A percentile compares a stretch with the other conserved stretches of the same genome.
phyloP scores from a whole-genome alignment of 2,113 vertebrate genomes.

The Cheirogaleus medius region DNA sequence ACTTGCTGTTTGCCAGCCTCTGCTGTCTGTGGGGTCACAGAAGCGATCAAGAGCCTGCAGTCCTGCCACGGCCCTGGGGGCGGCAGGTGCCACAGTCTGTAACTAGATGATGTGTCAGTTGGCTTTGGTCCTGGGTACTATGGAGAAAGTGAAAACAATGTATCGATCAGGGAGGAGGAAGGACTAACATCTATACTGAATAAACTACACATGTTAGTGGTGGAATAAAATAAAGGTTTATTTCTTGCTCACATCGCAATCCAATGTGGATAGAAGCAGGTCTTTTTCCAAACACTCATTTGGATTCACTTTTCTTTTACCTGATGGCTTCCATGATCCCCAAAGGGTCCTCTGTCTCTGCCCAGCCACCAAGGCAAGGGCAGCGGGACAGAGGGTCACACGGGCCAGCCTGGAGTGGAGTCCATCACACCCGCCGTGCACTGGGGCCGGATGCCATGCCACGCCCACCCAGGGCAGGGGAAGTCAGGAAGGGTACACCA shows the following conservation, averaged over 20 bases:
- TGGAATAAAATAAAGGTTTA: neutral
- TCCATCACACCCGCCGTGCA: fast-evolving
- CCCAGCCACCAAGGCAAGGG: neutral
- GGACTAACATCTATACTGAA: neutral
- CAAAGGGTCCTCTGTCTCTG: neutral
- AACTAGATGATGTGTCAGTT: neutral
- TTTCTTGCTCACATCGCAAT: neutral
- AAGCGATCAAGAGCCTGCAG: neutral
- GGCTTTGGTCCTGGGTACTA: neutral
- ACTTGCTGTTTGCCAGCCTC: neutral
- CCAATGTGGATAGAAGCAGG: neutral
- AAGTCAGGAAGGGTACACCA: fast-evolving
- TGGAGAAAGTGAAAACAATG: neutral
- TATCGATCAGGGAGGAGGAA: neutral
- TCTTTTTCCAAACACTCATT: neutral
- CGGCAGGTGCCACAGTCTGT: neutral
- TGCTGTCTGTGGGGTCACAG: neutral
- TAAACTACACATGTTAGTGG: neutral
- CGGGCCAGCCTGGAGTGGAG: fast-evolving
- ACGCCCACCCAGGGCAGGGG: fast-evolving
- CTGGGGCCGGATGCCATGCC: fast-evolving
- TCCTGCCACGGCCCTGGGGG: neutral
- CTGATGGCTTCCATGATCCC: neutral
- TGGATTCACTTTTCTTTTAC: neutral
- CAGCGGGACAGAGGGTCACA: neutral